Base-by-base conservation (phyloP, 2,888 invertebrate genomes). In the Microdon myrmicae region DNA sequence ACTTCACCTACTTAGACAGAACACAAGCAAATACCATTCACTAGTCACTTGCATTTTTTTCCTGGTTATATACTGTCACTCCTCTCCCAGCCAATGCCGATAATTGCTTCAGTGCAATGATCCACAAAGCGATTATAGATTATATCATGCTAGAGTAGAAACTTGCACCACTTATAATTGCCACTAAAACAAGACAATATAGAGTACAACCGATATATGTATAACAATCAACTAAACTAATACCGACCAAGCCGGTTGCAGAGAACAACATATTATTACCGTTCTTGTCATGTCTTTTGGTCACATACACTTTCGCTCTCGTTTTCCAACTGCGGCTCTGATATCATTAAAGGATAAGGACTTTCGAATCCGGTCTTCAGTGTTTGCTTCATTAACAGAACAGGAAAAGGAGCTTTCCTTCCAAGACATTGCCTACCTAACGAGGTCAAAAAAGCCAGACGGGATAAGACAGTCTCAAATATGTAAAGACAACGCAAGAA, bases 401-500 rank as follows among this genome's bases (percentile, higher is more conserved):
- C 39, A 14, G 12, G 38, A 22, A 35, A 48, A 38, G 47, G 38
- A 49, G 53, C 47, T 53, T 67, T 67, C 29, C 41, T 67, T 67
- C 58, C 67, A 45, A 37, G 14, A 64, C 58, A 67, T 67, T 67
- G 58, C 54, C 58, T 54, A 64, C 54, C 54, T 56, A 54, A 64
- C 51, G 53, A 45, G 67, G 67, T 58, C 44, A 41, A 35, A 67
- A 67, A 67, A 56, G 58, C 64, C 67, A 67, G 67, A 67, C 67
- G 17, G 39, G 14, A 25, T 47, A 53, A 32, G 47, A 38, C 20
- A 31, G 29, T n/a, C 16, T 26, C 22, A 10, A 9, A 25, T 13
- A n/a, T 16, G 12, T 17, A 8, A 4, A 31, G 13, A 12, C 3
- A 13, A 10, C 6, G 16, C 4, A 22, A 25, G 22, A 29, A 28